These are phyloP conservation scores for Metopolophium dirhodum DNA, from an alignment of 1,140 invertebrate genomes.

Conservation along the genomic window DNA sequence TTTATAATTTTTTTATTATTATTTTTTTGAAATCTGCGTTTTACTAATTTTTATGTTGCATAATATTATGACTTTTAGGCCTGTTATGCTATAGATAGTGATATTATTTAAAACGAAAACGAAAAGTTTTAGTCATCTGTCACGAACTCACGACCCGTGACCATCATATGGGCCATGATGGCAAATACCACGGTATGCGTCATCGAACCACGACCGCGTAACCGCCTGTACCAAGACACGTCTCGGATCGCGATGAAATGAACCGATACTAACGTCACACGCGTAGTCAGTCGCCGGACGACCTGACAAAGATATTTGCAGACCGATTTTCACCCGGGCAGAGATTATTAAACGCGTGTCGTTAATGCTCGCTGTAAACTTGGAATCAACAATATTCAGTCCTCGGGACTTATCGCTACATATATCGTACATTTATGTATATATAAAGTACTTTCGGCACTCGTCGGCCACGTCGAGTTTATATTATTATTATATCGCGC, in stretches of 20 bases:
- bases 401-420: background rate
- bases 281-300: background rate
- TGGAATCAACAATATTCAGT: conserved; percentile 19
- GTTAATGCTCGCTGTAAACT: background rate
- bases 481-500: background rate
- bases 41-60: no score
- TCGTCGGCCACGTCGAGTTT: background rate
- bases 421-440: background rate
- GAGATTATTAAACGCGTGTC: background rate
- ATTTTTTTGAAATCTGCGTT: no score
- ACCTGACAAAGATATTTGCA: background rate
- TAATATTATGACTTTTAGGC: no score
- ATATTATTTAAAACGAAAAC: no score
- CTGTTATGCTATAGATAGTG: no score
- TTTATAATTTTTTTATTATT: no score
- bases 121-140: no score
- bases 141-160: no score
- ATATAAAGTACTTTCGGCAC: background rate
- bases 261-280: background rate
- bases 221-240: background rate
- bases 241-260: background rate
- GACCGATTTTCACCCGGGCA: background rate
- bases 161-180: no score
- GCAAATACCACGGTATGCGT: no score
- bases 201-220: no score